phyloP scores from a whole-genome alignment of 2,797 vertebrate genomes.

The Sandelia bainsii region DNA sequence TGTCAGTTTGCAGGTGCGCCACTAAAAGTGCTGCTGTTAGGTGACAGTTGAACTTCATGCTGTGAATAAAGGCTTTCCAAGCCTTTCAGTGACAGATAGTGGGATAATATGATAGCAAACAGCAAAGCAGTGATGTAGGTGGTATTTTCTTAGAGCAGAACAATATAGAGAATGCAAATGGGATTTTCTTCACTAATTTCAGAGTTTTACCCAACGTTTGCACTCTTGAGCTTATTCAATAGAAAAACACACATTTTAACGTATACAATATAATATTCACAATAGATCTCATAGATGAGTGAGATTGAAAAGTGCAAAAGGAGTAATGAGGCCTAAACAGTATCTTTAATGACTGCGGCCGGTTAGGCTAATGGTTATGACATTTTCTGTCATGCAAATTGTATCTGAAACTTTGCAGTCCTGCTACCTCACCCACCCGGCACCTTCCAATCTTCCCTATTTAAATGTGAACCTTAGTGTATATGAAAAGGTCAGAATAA shows the following conservation, averaged over 20 bases:
- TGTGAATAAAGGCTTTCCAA: neutral
- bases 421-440: neutral
- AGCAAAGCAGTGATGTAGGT: neutral
- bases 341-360: neutral
- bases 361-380: constrained; percentile 31
- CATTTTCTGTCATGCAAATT: constrained; percentile 48
- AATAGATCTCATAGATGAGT: no score
- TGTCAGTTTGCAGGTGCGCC: constrained; percentile 9
- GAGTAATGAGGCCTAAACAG: neutral
- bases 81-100: neutral
- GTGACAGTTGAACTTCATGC: neutral
- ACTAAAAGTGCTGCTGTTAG: constrained; percentile 2
- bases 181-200: neutral
- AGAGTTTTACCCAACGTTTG: neutral
- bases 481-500: constrained; percentile 64
- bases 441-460: neutral
- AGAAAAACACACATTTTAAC: no score
- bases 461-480: constrained; percentile 38
- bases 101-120: neutral
- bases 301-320: neutral
- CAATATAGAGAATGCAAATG: no score
- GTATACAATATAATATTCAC: no score
- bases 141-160: neutral
- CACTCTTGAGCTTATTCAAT: no score
- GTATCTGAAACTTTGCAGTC: neutral